These are phyloP conservation scores for Microtus pennsylvanicus DNA, from an alignment of 2,113 vertebrate genomes.

Conservation along the genomic window DNA sequence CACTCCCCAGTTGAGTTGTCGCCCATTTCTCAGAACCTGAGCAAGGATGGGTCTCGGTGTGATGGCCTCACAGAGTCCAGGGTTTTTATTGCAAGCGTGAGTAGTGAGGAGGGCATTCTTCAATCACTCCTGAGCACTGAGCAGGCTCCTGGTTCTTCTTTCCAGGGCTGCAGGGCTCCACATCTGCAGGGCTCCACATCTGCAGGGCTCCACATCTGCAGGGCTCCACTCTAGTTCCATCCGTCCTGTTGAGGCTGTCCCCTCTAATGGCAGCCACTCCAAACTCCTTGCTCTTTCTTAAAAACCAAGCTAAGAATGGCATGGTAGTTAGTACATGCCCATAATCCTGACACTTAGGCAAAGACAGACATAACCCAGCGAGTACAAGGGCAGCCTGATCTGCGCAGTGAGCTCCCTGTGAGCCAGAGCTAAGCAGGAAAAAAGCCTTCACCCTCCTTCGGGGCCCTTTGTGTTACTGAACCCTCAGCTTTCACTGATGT, in stretches of 20 bases:
- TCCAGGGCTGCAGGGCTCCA: fast-evolving
- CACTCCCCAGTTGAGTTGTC: background rate
- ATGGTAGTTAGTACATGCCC: background rate
- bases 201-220: fast-evolving
- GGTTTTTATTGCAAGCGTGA: background rate
- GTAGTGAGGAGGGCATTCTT: fast-evolving
- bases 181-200: too few relatives aligned
- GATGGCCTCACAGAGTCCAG: background rate
- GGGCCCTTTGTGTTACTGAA: background rate
- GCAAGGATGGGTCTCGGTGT: background rate
- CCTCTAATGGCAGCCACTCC: background rate
- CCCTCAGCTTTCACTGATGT: background rate
- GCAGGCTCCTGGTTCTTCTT: background rate
- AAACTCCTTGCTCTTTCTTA: background rate
- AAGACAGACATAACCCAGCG: background rate
- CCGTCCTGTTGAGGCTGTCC: background rate
- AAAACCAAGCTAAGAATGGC: background rate
- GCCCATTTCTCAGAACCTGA: too few relatives aligned
- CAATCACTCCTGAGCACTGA: background rate
- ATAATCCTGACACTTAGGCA: background rate
- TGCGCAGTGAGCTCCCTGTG: background rate
- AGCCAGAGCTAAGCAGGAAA: background rate
- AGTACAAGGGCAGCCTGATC: background rate
- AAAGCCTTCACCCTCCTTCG: fast-evolving
- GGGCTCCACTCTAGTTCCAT: background rate